Percentiles rank a stretch among this genome's conserved stretches.
phyloP scores from a whole-genome alignment of 30 jellyfish, hydroid and myxozoan genomes.

The Aurelia sp. region DNA sequence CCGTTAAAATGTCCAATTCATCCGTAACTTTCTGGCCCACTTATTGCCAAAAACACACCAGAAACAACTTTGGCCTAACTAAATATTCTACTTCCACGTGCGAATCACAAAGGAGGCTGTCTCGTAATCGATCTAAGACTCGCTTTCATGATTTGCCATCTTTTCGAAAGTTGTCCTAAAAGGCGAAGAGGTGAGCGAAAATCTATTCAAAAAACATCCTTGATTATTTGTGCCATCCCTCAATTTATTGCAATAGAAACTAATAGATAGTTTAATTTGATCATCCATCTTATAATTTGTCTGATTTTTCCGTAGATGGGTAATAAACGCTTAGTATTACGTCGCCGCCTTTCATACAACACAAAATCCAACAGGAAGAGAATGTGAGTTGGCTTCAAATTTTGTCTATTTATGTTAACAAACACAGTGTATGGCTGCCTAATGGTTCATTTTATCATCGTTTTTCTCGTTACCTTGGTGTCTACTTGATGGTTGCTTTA shows the following conservation, averaged over 20 bases:
- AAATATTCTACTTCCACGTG: background rate
- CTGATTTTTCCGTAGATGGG: slow-evolving; percentile 76
- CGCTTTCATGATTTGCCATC: background rate
- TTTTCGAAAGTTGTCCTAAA: slow-evolving; percentile 21
- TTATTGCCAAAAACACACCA: too few species aligned
- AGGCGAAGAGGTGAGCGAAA: slow-evolving; percentile 33
- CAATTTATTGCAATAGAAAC: background rate
- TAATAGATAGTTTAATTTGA: background rate
- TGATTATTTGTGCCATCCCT: background rate
- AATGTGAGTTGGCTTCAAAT: slow-evolving; percentile 64
- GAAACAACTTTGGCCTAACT: too few species aligned
- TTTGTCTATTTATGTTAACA: background rate
- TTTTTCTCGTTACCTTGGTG: too few species aligned
- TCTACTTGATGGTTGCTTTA: too few species aligned
- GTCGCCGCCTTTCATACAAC: slow-evolving; percentile 97
- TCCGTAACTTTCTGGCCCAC: too few species aligned
- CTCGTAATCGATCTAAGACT: slow-evolving; percentile 13
- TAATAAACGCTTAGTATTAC: slow-evolving; percentile 80
- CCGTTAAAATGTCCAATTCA: too few species aligned
- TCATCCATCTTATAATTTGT: background rate
- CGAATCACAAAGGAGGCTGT: slow-evolving; percentile 42
- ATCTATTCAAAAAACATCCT: background rate
- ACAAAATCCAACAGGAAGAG: slow-evolving; percentile 94
- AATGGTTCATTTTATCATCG: too few species aligned
- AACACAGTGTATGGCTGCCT: background rate